Percentiles rank a stretch among this genome's conserved stretches.
phyloP scores from a whole-genome alignment of 2,888 invertebrate genomes.

The Piscicola geometra region DNA sequence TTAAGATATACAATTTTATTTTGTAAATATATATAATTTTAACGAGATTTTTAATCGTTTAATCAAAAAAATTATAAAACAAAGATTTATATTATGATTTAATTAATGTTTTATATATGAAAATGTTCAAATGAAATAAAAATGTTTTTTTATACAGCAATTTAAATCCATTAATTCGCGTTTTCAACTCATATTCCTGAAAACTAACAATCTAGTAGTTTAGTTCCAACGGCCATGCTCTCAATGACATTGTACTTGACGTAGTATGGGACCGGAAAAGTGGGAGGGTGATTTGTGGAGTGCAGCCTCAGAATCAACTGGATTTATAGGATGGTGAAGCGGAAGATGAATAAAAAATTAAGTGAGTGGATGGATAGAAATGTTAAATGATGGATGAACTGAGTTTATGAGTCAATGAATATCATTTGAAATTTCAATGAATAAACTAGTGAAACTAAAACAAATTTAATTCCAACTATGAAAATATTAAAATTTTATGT shows the following conservation, averaged over 20 bases:
- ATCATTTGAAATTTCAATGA: too few relatives aligned
- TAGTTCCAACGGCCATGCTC: constrained; percentile 18
- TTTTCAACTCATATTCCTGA: too few relatives aligned
- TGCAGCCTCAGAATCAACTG: constrained; percentile 32
- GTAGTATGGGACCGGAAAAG: constrained; percentile 32
- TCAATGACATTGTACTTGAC: constrained; percentile 36
- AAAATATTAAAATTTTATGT: neutral
- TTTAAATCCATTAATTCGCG: too few relatives aligned
- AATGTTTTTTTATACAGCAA: too few relatives aligned
- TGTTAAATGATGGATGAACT: neutral
- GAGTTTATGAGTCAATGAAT: neutral
- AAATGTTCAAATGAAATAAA: too few relatives aligned
- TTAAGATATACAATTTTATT: too few relatives aligned
- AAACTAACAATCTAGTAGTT: constrained; percentile 36
- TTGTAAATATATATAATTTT: too few relatives aligned
- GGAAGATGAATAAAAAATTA: neutral
- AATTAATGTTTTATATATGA: too few relatives aligned
- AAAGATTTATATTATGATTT: too few relatives aligned
- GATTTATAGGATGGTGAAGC: neutral
- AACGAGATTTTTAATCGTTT: too few relatives aligned
- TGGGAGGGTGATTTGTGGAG: constrained; percentile 34
- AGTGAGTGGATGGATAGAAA: neutral
- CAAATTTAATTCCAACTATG: neutral
- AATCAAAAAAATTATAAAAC: too few relatives aligned
- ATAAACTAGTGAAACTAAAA: neutral